Evolutionary conservation across 2,113 vertebrate species (phyloP).

Genomic region (Gymnogyps californianus): DNA sequence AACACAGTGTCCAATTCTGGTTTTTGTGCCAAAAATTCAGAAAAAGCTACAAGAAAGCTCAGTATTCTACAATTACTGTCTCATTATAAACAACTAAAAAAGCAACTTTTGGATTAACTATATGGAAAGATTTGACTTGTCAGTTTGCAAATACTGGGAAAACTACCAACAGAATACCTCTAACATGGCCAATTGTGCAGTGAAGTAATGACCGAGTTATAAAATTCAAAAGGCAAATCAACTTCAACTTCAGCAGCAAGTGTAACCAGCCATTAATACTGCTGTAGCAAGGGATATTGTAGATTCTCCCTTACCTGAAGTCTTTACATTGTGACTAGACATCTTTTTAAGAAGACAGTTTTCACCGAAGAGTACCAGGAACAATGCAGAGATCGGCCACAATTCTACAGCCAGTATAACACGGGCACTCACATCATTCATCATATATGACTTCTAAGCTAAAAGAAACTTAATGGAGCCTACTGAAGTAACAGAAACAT

Average conservation of each 20-base stretch:
- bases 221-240: background rate
- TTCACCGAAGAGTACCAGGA: background rate
- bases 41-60: background rate
- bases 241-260: background rate
- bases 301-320: background rate
- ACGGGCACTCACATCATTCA: background rate
- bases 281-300: background rate
- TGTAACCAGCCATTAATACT: background rate
- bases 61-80: background rate
- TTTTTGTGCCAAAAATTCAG: background rate
- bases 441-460: background rate
- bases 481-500: background rate
- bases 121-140: background rate
- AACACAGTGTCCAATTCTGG: background rate
- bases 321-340: background rate
- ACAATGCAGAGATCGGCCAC: accelerated
- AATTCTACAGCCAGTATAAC: background rate
- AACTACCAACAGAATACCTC: background rate
- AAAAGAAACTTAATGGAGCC: background rate
- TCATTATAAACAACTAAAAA: background rate
- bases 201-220: background rate
- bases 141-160: background rate
- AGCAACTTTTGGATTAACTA: background rate
- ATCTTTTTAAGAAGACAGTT: background rate
- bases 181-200: background rate